Percentiles rank a stretch among this genome's conserved stretches.
These are phyloP conservation scores for Urocynchramus pylzowi DNA, from an alignment of 2,113 vertebrate species.

Conservation along the genomic window DNA sequence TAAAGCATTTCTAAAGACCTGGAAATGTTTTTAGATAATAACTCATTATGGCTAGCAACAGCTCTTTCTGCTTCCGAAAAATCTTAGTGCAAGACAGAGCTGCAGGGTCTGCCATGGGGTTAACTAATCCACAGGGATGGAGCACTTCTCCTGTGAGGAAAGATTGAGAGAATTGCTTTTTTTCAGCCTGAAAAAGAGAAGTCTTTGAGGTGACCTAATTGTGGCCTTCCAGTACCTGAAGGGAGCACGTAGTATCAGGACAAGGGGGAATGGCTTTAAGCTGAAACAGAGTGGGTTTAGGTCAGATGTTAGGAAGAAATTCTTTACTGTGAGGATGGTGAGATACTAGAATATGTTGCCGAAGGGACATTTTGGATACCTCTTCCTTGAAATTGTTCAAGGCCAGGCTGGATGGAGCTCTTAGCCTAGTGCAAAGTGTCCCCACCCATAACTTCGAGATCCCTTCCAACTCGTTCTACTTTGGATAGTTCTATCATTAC, in stretches of 20 bases:
- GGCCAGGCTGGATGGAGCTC: not conserved
- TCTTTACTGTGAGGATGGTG: not conserved
- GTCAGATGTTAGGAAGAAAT: not conserved
- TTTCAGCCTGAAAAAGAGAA: not conserved
- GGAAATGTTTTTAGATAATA: not conserved
- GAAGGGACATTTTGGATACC: not conserved
- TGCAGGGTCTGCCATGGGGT: not conserved
- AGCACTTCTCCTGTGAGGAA: not conserved
- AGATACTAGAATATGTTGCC: not conserved
- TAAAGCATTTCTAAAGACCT: not conserved
- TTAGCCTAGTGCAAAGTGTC: not conserved
- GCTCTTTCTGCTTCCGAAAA: not conserved
- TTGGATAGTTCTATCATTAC: not conserved
- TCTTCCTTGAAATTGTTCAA: not conserved
- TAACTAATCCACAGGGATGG: not conserved
- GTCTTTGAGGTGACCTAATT: not conserved
- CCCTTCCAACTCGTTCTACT: not conserved
- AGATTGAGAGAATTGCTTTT: not conserved
- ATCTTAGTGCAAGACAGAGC: not conserved
- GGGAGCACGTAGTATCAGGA: fast-evolving
- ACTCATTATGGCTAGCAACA: fast-evolving
- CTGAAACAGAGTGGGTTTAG: not conserved
- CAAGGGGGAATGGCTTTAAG: not conserved
- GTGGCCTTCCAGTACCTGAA: not conserved
- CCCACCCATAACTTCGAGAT: not conserved